Evolutionary conservation across 2,113 vertebrate species (phyloP).

Genomic region (Penelope pileata): DNA sequence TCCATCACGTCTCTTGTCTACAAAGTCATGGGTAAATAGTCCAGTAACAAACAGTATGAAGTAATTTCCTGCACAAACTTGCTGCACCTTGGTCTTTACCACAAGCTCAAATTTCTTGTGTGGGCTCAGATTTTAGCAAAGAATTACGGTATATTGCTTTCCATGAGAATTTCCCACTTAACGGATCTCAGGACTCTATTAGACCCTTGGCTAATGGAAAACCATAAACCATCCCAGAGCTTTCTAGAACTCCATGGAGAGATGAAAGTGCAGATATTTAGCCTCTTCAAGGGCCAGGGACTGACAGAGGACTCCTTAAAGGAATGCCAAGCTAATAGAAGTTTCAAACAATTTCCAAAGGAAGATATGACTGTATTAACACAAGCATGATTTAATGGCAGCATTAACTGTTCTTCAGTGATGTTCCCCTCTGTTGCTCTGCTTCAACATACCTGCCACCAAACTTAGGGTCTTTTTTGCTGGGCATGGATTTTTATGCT

Average conservation of each 20-base stretch:
- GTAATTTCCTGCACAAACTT: constrained; percentile 77
- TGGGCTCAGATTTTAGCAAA: constrained; percentile 72
- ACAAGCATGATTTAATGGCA: constrained; percentile 61
- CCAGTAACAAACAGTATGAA: constrained; percentile 69
- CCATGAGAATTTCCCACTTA: constrained; percentile 77
- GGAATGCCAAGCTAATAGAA: constrained; percentile 67
- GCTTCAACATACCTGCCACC: not conserved
- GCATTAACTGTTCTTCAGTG: constrained; percentile 16
- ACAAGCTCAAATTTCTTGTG: constrained; percentile 75
- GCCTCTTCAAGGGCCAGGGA: constrained; percentile 67
- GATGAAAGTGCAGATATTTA: constrained; percentile 72
- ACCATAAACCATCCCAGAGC: constrained; percentile 75
- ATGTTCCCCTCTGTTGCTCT: not conserved
- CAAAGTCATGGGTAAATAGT: constrained; percentile 57
- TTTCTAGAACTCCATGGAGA: constrained; percentile 74
- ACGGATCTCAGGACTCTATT: constrained; percentile 75
- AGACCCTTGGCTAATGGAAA: constrained; percentile 79
- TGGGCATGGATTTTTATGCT: accelerated
- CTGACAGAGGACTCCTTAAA: constrained; percentile 75
- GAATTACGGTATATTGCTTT: constrained; percentile 77
- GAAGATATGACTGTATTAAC: constrained; percentile 51
- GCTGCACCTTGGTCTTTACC: constrained; percentile 69
- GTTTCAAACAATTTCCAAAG: constrained; percentile 50
- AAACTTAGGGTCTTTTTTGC: not conserved
- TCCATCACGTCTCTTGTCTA: not conserved